Conservation (phyloP, 2,888 invertebrate genomes). For the Taenaris catops region DNA sequence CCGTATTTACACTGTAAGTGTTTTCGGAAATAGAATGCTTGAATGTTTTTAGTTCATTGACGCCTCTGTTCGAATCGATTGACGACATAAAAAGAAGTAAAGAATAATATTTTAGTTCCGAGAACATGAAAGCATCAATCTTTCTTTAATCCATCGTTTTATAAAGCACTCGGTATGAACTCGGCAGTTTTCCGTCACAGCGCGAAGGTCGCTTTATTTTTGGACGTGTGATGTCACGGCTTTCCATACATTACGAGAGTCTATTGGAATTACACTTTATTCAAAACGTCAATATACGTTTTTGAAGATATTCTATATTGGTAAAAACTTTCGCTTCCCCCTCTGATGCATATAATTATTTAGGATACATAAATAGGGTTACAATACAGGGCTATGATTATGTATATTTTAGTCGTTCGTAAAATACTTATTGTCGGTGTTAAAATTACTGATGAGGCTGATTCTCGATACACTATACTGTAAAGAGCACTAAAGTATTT, state of each 20-base stretch:
- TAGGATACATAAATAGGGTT: no score
- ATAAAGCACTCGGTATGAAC: slow-evolving; percentile 35
- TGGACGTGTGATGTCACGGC: slow-evolving; percentile 47
- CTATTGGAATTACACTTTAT: slow-evolving; percentile 12
- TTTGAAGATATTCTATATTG: no score
- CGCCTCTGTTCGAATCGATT: neutral
- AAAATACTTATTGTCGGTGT: no score
- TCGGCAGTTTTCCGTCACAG: slow-evolving; percentile 53
- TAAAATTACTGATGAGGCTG: no score
- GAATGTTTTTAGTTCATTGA: neutral
- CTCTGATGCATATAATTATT: no score
- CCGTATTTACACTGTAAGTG: no score
- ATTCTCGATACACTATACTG: no score
- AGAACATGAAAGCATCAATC: slow-evolving; percentile 38
- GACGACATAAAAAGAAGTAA: slow-evolving; percentile 4
- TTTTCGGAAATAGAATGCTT: no score
- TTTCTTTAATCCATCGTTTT: slow-evolving; percentile 32
- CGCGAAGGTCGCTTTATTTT: slow-evolving; percentile 64
- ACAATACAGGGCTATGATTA: no score
- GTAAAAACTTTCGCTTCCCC: no score
- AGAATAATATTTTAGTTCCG: slow-evolving; percentile 4
- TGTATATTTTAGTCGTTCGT: no score
- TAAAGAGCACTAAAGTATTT: no score
- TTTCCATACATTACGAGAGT: slow-evolving; percentile 43
- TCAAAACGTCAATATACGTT: slow-evolving; percentile 6